A percentile compares a stretch with the other conserved stretches of the same genome.
phyloP scores from a whole-genome alignment of 2,113 vertebrate species.

The Vicugna pacos region DNA sequence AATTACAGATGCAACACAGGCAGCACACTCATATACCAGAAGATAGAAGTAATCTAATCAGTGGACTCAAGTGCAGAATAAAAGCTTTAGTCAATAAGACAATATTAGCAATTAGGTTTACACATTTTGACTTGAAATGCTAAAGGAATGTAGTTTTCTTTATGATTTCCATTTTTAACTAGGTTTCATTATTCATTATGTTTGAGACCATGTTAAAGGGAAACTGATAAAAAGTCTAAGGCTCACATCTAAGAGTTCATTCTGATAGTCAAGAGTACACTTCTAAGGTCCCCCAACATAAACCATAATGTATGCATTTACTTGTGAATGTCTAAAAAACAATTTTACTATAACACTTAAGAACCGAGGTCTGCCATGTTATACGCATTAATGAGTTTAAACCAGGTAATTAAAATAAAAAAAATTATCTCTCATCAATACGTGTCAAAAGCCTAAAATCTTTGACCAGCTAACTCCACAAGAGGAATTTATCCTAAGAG shows the following conservation, averaged over 20 bases:
- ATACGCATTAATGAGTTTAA: conserved; percentile 13
- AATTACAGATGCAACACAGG: not conserved
- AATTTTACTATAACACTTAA: not conserved
- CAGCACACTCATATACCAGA: not conserved
- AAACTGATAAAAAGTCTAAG: not conserved
- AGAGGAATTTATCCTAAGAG: not conserved
- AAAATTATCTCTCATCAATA: conserved; percentile 37
- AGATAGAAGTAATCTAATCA: not conserved
- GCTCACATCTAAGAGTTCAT: not conserved
- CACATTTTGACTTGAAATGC: conserved; percentile 37
- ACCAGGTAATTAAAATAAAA: conserved; percentile 28
- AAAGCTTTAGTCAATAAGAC: not conserved
- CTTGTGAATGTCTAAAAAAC: not conserved
- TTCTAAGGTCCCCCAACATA: not conserved
- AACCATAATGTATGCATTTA: not conserved
- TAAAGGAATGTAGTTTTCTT: not conserved
- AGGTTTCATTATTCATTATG: conserved; percentile 23
- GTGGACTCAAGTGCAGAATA: not conserved
- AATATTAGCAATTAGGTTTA: not conserved
- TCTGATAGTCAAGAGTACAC: not conserved
- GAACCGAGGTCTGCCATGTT: not conserved
- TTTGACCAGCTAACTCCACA: not conserved
- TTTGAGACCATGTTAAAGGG: not conserved
- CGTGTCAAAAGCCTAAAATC: conserved; percentile 20
- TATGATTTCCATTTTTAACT: conserved; percentile 39